Evolutionary conservation across 2,113 vertebrate genomes (phyloP).

Genomic region (Austrofundulus limnaeus): DNA sequence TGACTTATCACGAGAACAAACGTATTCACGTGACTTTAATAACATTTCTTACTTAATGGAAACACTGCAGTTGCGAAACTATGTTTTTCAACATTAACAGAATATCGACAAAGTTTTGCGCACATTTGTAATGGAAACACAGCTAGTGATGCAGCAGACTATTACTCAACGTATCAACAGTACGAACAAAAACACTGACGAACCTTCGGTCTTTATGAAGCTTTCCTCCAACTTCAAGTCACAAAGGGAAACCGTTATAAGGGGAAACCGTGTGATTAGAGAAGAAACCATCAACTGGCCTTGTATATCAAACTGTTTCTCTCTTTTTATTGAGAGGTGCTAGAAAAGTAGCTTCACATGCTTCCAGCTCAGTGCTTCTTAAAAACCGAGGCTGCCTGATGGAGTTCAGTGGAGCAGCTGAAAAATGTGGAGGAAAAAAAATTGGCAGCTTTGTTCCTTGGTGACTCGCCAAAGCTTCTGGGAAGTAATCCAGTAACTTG

Average conservation of each 20-base stretch:
- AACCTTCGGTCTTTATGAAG: background rate
- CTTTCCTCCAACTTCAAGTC: too few species aligned
- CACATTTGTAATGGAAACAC: too few species aligned
- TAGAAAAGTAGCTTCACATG: constrained; percentile 39
- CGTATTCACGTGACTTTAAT: too few species aligned
- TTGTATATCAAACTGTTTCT: constrained; percentile 28
- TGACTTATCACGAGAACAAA: too few species aligned
- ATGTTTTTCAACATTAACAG: too few species aligned
- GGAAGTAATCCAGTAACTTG: constrained; percentile 60
- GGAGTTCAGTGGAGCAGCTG: constrained; percentile 41
- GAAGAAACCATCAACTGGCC: background rate
- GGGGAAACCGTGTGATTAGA: background rate
- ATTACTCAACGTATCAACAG: background rate
- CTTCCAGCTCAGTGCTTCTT: constrained; percentile 12
- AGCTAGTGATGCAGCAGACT: too few species aligned
- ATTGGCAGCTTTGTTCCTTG: constrained; percentile 52
- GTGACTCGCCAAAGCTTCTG: constrained; percentile 48
- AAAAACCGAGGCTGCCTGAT: constrained; percentile 15
- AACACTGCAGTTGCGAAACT: too few species aligned
- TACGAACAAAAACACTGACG: too few species aligned
- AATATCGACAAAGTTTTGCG: too few species aligned
- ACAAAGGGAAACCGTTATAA: too few species aligned
- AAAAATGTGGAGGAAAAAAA: constrained; percentile 54
- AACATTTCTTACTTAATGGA: too few species aligned
- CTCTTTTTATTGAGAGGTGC: constrained; percentile 15